These are phyloP conservation scores for Malurus melanocephalus DNA, from an alignment of 2,113 vertebrate species.

Conservation along the genomic window DNA sequence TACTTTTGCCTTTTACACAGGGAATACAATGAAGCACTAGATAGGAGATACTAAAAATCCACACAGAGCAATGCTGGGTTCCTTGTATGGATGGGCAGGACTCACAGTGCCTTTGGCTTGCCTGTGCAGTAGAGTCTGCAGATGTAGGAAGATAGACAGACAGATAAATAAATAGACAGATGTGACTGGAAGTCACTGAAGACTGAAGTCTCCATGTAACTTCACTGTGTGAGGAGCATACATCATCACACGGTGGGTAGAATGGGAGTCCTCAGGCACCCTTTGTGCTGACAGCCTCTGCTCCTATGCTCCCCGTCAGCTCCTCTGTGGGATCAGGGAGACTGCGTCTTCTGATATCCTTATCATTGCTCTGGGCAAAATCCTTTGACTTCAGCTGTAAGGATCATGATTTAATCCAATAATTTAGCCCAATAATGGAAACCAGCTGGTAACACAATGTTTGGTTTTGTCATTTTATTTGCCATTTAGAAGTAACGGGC, in stretches of 20 bases:
- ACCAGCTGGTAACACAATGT: background rate
- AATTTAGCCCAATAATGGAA: background rate
- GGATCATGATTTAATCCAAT: background rate
- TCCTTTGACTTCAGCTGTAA: background rate
- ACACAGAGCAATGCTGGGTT: background rate
- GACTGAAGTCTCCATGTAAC: background rate
- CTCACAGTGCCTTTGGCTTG: background rate
- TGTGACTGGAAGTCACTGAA: rapidly evolving
- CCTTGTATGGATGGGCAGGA: background rate
- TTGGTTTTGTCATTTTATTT: conserved; percentile 20
- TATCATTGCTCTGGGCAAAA: background rate
- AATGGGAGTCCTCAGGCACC: background rate
- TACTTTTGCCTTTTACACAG: background rate
- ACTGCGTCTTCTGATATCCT: background rate
- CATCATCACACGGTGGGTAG: rapidly evolving
- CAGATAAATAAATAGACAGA: no score
- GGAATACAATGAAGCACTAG: background rate
- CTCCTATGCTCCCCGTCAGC: background rate
- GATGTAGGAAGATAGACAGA: rapidly evolving
- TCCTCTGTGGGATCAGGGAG: background rate
- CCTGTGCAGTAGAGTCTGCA: background rate
- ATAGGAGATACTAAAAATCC: background rate
- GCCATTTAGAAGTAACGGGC: background rate
- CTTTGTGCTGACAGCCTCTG: background rate
- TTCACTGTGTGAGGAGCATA: rapidly evolving